These are phyloP conservation scores for Anas georgica DNA, from an alignment of 2,797 vertebrate species.

Conservation along the genomic window DNA sequence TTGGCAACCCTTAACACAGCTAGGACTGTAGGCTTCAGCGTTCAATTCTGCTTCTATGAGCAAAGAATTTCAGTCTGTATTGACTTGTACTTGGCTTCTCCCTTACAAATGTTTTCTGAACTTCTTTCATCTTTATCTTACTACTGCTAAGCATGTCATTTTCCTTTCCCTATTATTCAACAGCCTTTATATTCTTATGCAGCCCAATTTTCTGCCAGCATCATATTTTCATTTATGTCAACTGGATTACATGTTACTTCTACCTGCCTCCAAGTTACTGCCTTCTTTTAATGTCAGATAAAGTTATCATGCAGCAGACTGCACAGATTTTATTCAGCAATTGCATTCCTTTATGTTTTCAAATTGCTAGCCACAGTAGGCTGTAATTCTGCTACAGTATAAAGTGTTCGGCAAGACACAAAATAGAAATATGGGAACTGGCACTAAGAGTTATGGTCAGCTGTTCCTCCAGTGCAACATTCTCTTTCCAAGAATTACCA, in stretches of 20 bases:
- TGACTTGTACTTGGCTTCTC: conserved; percentile 15
- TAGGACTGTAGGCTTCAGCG: background rate
- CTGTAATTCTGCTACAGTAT: background rate
- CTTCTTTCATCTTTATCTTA: conserved; percentile 6
- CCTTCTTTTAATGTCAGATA: conserved; percentile 19
- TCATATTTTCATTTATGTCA: conserved; percentile 21
- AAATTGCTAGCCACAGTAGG: background rate
- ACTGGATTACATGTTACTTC: conserved; percentile 49
- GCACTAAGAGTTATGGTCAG: background rate
- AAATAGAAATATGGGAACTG: background rate
- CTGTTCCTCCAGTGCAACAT: background rate
- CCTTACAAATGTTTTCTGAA: background rate
- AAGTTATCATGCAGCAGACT: background rate
- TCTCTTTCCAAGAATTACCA: background rate
- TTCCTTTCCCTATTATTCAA: background rate
- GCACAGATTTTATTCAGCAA: background rate
- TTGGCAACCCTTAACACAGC: background rate
- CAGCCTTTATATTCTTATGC: background rate
- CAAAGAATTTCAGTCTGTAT: background rate
- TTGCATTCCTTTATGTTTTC: background rate
- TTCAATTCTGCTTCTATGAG: background rate
- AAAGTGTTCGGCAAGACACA: background rate
- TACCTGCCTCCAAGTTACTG: conserved; percentile 25
- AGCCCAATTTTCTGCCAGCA: conserved; percentile 21
- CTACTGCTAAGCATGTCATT: background rate